Base-by-base conservation (phyloP, 2,888 invertebrate species). In the Pseudococcus jackbeardsleyi region DNA sequence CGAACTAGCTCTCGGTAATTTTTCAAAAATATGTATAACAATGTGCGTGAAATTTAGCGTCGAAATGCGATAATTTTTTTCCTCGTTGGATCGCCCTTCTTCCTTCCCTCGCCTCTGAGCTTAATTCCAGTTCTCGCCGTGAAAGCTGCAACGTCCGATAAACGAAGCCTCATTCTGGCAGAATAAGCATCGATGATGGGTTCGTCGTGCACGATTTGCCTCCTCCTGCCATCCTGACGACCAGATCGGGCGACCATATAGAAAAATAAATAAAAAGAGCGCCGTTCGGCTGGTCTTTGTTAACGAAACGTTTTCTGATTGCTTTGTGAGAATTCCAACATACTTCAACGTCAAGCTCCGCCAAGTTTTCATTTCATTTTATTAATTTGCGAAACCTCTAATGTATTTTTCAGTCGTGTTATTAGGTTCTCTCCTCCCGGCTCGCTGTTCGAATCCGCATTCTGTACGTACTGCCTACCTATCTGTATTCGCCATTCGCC, bases 241-340 rank as follows among this genome's bases (percentile, higher is more conserved):
- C 54, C 17, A 15, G 50, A 50, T n/a, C 54, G 64, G 12, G 22
- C 64, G 64, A 64, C 64, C 64, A 22, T 64, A 15, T 9, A 64
- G 79, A 46, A 46, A 22, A 82, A 82, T 82, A 46, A 46, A 82
- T 19, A 82, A 46, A 82, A 42, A 33, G 15, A 33, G 39, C 17
- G 72, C 72, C 15, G 72, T 26, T 72, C 72, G 33, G 72, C 19
- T 72, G 72, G 26, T 33, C 72, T 72, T 82, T 82, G 79, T 82
- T 82, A 22, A 82, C 79, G 46, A 82, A 82, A 82, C 42, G 79
- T 82, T 82, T 82, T 82, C 46, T 82, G 79, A 82, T 82, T 82
- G 79, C 79, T 82, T 82, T 82, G 79, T 82, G 79, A 82, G 79
- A 82, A 82, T 82, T 82, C 79, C 79, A 82, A 82, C 79, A 82